Evolutionary conservation across 64 coral and sea anemone genomes (phyloP), one percentile per base, ranked within the genome.

Genomic region (Hydrozoanthus tunicans): DNA sequence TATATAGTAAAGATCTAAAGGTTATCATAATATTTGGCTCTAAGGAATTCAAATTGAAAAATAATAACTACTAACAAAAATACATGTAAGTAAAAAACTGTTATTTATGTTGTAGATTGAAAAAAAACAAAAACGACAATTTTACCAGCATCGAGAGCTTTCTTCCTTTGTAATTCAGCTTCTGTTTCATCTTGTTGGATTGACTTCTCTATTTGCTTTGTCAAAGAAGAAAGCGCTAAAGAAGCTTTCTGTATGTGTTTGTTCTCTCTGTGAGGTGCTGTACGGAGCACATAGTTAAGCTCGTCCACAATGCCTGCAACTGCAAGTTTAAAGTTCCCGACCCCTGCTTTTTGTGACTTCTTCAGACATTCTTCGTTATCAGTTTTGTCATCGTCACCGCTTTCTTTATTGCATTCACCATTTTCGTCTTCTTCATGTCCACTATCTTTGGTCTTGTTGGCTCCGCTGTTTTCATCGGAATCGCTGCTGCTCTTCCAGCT

Each of bases 241-340:
- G 68, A 88, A 73, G 68, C 54, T 24, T 72, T 53, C 56, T 17
- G 25, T 11, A 74, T 13, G 17, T 73, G 6, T 27, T 88, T 58
- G 13, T 72, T 88, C 61, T 62, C 51, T 26, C 26, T 75, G 20
- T 15, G 55, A 58, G 54, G 56, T 3, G 84, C 73, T 59, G 55
- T 75, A 59, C 5, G 56, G 9, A 88, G 84, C 11, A 88, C 4
- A 32, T 6, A 58, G 20, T 61, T 58, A 15, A 88, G 68, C 61
- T 88, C 84, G 17, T 88, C 68, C 10, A 59, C 84, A 15, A 88
- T 88, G 2, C 84, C 84, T 15, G 84, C 55, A 52, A 88, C 84
- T 59, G 84, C 84, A 26, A 14, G 5, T 88, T 51, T 88, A 88
- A 88, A 88, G 9, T 56, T 88, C 23, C 68, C 69, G 57, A 6